Conservation (phyloP, 2,797 vertebrate species). For the Micropoecilia bifurca region DNA sequence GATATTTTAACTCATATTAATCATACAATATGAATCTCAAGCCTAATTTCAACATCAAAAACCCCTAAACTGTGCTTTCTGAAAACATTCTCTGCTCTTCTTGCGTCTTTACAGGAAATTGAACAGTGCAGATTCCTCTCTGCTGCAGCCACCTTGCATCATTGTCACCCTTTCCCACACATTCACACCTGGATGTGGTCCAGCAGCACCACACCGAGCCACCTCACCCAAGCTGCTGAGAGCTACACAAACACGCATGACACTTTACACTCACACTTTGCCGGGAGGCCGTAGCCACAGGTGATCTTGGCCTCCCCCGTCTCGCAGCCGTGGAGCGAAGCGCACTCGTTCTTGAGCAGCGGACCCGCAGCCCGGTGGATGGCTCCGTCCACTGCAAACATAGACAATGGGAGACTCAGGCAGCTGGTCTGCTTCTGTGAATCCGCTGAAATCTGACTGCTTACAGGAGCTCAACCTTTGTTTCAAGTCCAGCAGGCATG, state of each 20-base stretch:
- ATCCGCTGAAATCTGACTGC: conserved; percentile 48
- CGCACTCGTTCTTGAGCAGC: conserved; percentile 86
- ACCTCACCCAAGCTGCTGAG: conserved; percentile 24
- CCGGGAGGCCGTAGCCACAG: conserved; percentile 88
- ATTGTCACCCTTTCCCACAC: conserved; percentile 27
- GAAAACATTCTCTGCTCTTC: conserved; percentile 3
- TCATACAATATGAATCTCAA: not conserved
- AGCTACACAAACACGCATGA: conserved; percentile 31
- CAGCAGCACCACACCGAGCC: conserved; percentile 28
- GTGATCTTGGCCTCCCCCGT: conserved; percentile 91
- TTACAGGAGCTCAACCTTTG: conserved; percentile 32
- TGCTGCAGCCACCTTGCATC: conserved; percentile 14
- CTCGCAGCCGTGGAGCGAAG: conserved; percentile 85
- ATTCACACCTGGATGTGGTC: conserved; percentile 39
- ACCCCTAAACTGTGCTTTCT: not conserved
- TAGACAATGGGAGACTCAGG: conserved; percentile 43
- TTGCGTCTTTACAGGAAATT: conserved; percentile 3
- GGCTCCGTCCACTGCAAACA: conserved; percentile 88
- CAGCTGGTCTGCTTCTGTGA: conserved; percentile 47
- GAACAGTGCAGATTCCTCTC: not conserved
- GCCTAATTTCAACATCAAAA: not conserved
- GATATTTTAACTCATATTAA: not conserved
- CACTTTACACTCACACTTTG: conserved; percentile 85
- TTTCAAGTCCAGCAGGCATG: conserved; percentile 50
- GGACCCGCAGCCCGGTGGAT: conserved; percentile 89